Percentiles rank a stretch among this genome's conserved stretches.
Evolutionary conservation across 1,140 invertebrate genomes (phyloP).

Genomic region (Panagrolaimus sp.): DNA sequence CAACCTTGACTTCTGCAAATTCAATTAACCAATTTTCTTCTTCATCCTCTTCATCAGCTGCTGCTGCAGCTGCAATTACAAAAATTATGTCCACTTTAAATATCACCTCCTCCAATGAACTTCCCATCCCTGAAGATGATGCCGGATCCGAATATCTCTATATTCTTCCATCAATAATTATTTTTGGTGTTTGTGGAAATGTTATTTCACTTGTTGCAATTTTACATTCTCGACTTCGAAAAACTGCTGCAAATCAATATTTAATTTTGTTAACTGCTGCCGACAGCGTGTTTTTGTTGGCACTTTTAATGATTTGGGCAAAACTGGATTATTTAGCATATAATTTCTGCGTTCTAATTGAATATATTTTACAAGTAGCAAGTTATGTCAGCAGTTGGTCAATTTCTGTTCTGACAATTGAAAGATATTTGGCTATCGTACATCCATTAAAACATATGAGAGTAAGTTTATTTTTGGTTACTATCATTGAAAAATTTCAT

Average conservation of each 20-base stretch:
- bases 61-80: background rate
- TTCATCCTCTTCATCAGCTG: no score
- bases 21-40: no score
- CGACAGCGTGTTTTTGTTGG: slow-evolving; percentile 53
- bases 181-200: slow-evolving; percentile 54
- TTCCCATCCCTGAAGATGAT: slow-evolving; percentile 20
- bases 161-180: slow-evolving; percentile 51
- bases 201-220: slow-evolving; percentile 56
- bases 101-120: background rate
- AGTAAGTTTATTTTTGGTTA: slow-evolving; percentile 27
- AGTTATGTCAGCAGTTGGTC: slow-evolving; percentile 56
- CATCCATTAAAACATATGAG: slow-evolving; percentile 55
- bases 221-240: slow-evolving; percentile 52
- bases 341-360: slow-evolving; percentile 53
- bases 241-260: slow-evolving; percentile 57
- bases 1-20: background rate
- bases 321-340: slow-evolving; percentile 51
- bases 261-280: slow-evolving; percentile 54
- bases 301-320: slow-evolving; percentile 41
- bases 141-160: slow-evolving; percentile 43
- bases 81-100: background rate
- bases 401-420: slow-evolving; percentile 56
- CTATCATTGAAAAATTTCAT: no score
- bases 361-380: slow-evolving; percentile 53
- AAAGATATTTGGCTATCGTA: slow-evolving; percentile 54